Conservation (phyloP, 2,888 invertebrate species). For the Caenorhabditis drosophilae region DNA sequence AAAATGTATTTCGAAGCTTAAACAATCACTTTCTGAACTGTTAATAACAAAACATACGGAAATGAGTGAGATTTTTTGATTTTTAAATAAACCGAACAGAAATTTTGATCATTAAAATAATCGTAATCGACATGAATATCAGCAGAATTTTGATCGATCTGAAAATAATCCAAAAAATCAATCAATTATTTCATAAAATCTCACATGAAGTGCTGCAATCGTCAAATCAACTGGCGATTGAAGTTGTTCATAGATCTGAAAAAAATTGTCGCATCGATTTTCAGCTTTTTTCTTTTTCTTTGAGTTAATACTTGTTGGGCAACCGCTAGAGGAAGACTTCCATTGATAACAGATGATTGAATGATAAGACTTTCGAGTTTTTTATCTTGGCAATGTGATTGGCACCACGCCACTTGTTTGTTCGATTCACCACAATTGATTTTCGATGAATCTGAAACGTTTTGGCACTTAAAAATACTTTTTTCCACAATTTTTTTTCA, state of each 20-base stretch:
- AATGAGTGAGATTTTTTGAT: conserved; percentile 16
- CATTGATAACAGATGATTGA: conserved; percentile 21
- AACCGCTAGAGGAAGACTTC: conserved; percentile 26
- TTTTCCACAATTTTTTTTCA: not conserved
- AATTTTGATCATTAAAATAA: conserved; percentile 28
- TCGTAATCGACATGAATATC: conserved; percentile 22
- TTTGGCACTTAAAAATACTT: not conserved
- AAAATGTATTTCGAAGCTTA: no score
- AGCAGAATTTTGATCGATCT: not conserved
- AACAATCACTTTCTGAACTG: conserved; percentile 25
- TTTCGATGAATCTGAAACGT: conserved; percentile 9
- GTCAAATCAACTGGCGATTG: not conserved
- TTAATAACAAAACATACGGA: conserved; percentile 22
- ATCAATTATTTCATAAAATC: not conserved
- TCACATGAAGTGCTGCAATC: not conserved
- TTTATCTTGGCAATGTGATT: conserved; percentile 27
- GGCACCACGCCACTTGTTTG: conserved; percentile 18
- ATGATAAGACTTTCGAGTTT: conserved; percentile 16
- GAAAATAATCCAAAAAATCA: not conserved
- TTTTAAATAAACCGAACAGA: conserved; percentile 26
- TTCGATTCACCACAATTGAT: conserved; percentile 17
- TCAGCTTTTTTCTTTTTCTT: no score
- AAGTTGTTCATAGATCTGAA: not conserved
- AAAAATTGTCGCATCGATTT: not conserved
- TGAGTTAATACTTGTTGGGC: conserved; percentile 25